Base-by-base conservation (phyloP, 1,140 invertebrate species). In the Forficula auricularia region DNA sequence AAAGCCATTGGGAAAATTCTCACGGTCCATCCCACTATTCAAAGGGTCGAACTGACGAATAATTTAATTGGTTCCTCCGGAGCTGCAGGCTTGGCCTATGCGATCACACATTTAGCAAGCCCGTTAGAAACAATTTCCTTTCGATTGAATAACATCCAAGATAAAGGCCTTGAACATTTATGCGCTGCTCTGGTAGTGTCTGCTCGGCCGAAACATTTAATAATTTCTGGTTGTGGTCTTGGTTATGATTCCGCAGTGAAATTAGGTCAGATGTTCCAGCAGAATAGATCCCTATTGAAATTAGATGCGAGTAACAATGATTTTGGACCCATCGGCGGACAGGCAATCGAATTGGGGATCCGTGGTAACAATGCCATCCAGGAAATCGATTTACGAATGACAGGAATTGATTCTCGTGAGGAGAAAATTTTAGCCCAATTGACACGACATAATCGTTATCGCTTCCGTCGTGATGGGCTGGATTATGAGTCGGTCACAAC, bases 1-100 rank as follows among this genome's bases (percentile, higher is more conserved):
- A 44, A 55, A 8, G 57, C 57, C 0, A 43, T 64, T 6, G 56
- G 56, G 0, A 54, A 54, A 40, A 61, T 58, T 48, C 46, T 63
- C 6, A 54, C 46, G 19, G 32, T 44, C 12, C 55, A 59, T 15
- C 48, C 33, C 16, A 31, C 42, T 2, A 16, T 62, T 16, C 49
- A 43, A 38, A 38, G 38, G 16, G 27, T 64, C 6, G 45, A 48
- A 18, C 48, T 64, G 19, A 39, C 43, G 7, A 60, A 64, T 46
- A 63, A 62, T 38, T 45, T 50, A n/a, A 63, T 64, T 35, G 58
- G 58, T 6, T 20, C 53, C 0, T 16, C 31, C 1, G 62, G 62
- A 15, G 34, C 56, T 8, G 50, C 53, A 1, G 60, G 54, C 3
- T 48, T 62, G 36, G 51, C 60, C 7, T 38, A 49, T n/a, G 60